phyloP scores from a whole-genome alignment of 2,113 vertebrate genomes.

The Aegypius monachus region DNA sequence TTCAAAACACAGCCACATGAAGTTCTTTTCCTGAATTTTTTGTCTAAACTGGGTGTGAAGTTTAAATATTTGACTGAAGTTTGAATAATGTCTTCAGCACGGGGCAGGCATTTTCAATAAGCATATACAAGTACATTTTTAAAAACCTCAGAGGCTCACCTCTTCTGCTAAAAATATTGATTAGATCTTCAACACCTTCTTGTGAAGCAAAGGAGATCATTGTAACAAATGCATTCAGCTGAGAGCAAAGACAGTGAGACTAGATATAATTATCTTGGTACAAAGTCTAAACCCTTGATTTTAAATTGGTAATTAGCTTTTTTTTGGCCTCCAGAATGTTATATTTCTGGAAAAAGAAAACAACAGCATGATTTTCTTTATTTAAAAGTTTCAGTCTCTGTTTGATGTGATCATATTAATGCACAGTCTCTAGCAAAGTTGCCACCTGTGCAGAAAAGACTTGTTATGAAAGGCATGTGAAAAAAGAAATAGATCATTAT shows the following conservation, averaged over 20 bases:
- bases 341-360: not conserved
- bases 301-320: not conserved
- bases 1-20: not conserved
- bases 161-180: not conserved
- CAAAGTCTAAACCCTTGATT: not conserved
- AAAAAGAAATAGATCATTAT: not conserved
- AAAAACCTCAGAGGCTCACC: not conserved
- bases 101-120: not conserved
- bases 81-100: not conserved
- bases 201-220: not conserved
- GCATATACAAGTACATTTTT: not conserved
- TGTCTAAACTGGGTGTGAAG: not conserved
- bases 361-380: not conserved
- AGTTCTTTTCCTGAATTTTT: not conserved
- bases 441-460: not conserved
- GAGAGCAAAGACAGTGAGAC: not conserved
- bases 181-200: not conserved
- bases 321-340: not conserved
- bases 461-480: not conserved
- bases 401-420: not conserved
- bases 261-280: not conserved
- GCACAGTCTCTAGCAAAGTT: not conserved
- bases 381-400: not conserved
- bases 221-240: not conserved
- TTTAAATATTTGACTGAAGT: not conserved